A percentile compares a stretch with the other conserved stretches of the same genome.
These are phyloP conservation scores for Emydura subglobosa DNA, from an alignment of 2,113 vertebrate genomes.

Conservation along the genomic window DNA sequence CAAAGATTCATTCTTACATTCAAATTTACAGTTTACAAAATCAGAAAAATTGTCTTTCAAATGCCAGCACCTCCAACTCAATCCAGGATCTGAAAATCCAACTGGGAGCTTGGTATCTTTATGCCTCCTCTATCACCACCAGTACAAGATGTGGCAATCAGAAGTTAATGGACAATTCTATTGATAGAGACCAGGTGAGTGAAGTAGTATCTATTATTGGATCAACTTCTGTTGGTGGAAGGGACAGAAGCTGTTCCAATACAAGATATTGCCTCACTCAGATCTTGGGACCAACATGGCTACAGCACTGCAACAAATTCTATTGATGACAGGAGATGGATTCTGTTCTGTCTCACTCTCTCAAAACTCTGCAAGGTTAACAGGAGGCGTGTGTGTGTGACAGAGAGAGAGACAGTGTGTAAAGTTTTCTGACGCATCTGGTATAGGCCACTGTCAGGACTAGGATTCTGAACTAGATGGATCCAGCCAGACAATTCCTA, in stretches of 20 bases:
- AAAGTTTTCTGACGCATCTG: not conserved
- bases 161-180: not conserved
- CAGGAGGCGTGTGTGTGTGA: not conserved
- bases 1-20: slow-evolving; percentile 14
- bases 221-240: not conserved
- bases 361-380: not conserved
- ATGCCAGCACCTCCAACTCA: not conserved
- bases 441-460: not conserved
- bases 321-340: not conserved
- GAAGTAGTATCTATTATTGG: not conserved
- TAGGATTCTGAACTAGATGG: not conserved
- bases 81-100: not conserved
- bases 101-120: not conserved
- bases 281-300: not conserved
- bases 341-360: not conserved
- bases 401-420: not conserved
- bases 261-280: not conserved
- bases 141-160: not conserved
- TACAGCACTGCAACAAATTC: not conserved
- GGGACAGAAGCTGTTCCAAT: not conserved
- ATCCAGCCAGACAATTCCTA: not conserved
- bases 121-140: not conserved
- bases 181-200: not conserved
- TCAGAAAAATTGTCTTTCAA: not conserved
- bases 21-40: slow-evolving; percentile 22